Base-by-base conservation (phyloP, 2,888 invertebrate genomes). In the Pherbina coryleti region DNA sequence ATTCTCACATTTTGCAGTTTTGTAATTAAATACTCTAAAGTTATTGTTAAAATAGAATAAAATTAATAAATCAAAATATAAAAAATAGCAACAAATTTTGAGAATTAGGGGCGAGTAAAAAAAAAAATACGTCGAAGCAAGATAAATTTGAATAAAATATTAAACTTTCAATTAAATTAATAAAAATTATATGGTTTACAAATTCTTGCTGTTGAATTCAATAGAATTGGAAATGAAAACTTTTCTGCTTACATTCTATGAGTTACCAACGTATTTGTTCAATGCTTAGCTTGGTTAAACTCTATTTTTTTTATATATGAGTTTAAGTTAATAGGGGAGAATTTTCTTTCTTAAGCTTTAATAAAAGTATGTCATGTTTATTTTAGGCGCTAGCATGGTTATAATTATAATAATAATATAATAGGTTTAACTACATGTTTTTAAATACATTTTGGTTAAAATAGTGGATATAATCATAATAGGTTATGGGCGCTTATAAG, bases 331-430 rank as follows among this genome's bases (percentile, higher is more conserved):
- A 60, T 60, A 60, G 25, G 14, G 57, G 11, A 11, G 22, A 22
- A 60, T 9, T 25, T 22, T 22, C 9, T 25, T 25, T 11, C 25
- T 60, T 14, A 60, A 25, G 25, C 57, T 64, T 11, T n/a, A 67
- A 22, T 49, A 44, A 37, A 44, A 37, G 19, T 44, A 25, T 37
- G 34, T 37, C 67, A 67, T 67, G 67, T 44, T 66, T 2, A 66
- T 34, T 66, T 19, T 17, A 66, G 17, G 37, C 66, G 37, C 8
- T 67, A 67, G 49, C 19, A 67, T 67, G 49, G 17, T 67, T 67
- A 14, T 67, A 44, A 49, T 67, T 8, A 67, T 44, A 67, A 44
- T 34, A 60, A 2, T 17, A 53, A 62, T 62, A 44, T 17, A 53
- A 17, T 5, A 60, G 44, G 49, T 37, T 69, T 69, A 69, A 69